Percentiles rank a stretch among this genome's conserved stretches.
phyloP scores from a whole-genome alignment of 2,888 invertebrate genomes.

The Pyrrhosoma nymphula region DNA sequence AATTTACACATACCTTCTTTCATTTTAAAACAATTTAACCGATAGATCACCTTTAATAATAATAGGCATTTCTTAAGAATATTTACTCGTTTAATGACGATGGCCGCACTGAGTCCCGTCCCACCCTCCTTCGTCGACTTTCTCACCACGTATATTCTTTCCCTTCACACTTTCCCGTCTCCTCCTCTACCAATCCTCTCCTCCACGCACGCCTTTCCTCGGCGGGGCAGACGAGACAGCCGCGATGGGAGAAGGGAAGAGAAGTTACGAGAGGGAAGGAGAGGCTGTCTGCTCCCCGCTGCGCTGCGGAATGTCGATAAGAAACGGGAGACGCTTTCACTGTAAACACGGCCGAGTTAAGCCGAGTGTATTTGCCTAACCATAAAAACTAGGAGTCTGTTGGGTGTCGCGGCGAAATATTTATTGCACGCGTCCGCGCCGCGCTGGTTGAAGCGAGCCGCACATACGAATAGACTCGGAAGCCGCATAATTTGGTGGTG shows the following conservation, averaged over 20 bases:
- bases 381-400: conserved; percentile 40
- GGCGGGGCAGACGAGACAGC: neutral
- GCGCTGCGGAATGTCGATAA: conserved; percentile 20
- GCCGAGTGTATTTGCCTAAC: neutral
- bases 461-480: neutral
- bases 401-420: conserved; percentile 26
- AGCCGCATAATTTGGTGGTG: no score
- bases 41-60: no score
- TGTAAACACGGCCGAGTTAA: neutral
- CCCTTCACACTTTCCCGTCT: neutral
- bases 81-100: no score
- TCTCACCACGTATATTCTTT: neutral
- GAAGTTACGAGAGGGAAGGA: neutral
- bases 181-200: neutral
- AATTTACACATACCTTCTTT: no score
- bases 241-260: neutral
- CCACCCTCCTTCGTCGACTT: neutral
- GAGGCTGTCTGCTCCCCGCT: neutral
- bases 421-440: neutral
- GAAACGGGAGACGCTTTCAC: neutral
- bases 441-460: neutral
- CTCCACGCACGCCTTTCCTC: neutral
- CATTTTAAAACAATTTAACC: no score
- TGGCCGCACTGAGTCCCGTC: no score
- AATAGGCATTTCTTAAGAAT: no score